Conservation (phyloP, 1,140 invertebrate species). For the Magallana gigas region DNA sequence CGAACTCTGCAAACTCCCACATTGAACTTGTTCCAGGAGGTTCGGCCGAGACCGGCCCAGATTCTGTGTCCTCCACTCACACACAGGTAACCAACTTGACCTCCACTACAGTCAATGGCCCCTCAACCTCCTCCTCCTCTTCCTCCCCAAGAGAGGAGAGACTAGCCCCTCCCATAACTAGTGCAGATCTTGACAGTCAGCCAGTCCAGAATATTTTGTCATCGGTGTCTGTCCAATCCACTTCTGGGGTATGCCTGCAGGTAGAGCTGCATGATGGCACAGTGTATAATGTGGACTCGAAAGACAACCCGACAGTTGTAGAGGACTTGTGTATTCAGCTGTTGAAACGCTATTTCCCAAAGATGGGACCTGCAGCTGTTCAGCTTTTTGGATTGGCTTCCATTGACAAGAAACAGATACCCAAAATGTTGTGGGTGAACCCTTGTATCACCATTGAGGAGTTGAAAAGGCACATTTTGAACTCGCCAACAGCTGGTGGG, state of each 20-base stretch:
- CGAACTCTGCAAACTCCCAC: neutral
- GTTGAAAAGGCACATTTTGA: neutral
- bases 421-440: slow-evolving; percentile 49
- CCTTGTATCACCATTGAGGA: slow-evolving; percentile 38
- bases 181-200: neutral
- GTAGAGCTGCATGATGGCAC: slow-evolving; percentile 22
- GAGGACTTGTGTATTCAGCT: slow-evolving; percentile 30
- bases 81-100: slow-evolving; percentile 5
- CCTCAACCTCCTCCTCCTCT: neutral
- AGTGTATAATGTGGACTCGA: neutral
- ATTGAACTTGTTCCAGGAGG: neutral
- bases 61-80: slow-evolving; percentile 6
- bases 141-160: neutral
- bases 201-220: neutral
- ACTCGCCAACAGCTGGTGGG: neutral
- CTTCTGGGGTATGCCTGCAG: neutral
- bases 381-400: slow-evolving; percentile 55
- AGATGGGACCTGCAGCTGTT: slow-evolving; percentile 48
- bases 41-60: neutral
- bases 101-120: neutral
- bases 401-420: slow-evolving; percentile 40
- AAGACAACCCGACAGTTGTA: slow-evolving; percentile 24
- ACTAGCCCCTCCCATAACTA: neutral
- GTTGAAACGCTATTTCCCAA: neutral
- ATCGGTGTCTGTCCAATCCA: neutral